Percentiles rank a stretch among this genome's conserved stretches.
Conservation (phyloP, 2,888 invertebrate genomes). For the Netelia melanura region DNA sequence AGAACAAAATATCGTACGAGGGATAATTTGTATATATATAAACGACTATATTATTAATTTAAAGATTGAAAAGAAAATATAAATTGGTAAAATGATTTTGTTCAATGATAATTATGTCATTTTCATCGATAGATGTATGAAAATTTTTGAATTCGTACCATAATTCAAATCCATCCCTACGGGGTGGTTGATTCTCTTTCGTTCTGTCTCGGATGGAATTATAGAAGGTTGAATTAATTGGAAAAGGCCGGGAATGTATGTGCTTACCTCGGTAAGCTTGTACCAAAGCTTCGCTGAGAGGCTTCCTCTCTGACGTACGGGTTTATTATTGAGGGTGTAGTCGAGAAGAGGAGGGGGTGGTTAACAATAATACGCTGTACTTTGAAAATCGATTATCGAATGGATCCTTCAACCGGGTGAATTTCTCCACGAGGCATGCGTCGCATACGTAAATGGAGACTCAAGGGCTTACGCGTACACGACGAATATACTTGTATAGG, state of each 20-base stretch:
- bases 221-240: slow-evolving; percentile 17
- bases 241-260: slow-evolving; percentile 1
- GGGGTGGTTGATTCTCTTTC: not conserved
- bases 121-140: not conserved
- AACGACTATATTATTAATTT: too few relatives aligned
- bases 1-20: not conserved
- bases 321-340: not conserved
- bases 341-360: not conserved
- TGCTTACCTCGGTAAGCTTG: slow-evolving; percentile 31
- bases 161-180: not conserved
- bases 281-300: not conserved
- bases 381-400: slow-evolving; percentile 56
- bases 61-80: too few relatives aligned
- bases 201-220: slow-evolving; percentile 4
- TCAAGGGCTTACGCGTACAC: slow-evolving; percentile 23
- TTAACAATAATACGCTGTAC: slow-evolving; percentile 29
- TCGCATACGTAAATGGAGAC: slow-evolving; percentile 28
- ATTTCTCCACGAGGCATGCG: slow-evolving; percentile 20
- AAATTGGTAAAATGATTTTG: too few relatives aligned
- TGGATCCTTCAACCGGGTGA: slow-evolving; percentile 21
- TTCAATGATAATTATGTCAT: too few relatives aligned
- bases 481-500: not conserved
- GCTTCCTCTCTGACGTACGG: not conserved
- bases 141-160: not conserved
- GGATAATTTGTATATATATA: too few relatives aligned